These are phyloP conservation scores for Malaclemys terrapin DNA, from an alignment of 2,113 vertebrate species.

Conservation along the genomic window DNA sequence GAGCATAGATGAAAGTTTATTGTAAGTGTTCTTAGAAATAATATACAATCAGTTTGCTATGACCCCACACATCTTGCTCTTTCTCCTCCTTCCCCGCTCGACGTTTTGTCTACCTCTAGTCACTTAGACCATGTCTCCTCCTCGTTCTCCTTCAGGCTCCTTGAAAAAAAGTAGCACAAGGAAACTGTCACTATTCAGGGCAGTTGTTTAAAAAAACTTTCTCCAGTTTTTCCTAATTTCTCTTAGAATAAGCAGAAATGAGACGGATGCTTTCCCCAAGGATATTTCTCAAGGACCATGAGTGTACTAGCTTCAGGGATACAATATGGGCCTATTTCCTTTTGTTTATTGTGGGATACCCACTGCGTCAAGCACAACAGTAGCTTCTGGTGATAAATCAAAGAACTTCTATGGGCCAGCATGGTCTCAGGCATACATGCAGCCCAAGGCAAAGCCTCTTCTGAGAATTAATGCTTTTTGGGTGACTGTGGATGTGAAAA, in stretches of 20 bases:
- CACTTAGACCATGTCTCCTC: background rate
- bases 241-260: background rate
- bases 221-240: background rate
- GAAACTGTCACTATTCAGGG: background rate
- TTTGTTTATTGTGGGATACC: background rate
- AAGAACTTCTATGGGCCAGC: background rate
- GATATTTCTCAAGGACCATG: background rate
- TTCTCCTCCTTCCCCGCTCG: background rate
- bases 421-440: background rate
- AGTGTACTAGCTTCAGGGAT: background rate
- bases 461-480: background rate
- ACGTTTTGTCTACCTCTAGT: background rate
- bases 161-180: background rate
- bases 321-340: background rate
- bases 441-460: background rate
- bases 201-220: background rate
- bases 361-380: background rate
- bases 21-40: background rate
- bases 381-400: background rate
- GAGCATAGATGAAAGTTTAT: background rate
- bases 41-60: background rate
- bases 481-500: background rate
- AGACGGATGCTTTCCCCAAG: background rate
- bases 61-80: background rate
- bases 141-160: background rate